phyloP scores from a whole-genome alignment of 1,140 invertebrate species.

The Medauroidea extradentata region DNA sequence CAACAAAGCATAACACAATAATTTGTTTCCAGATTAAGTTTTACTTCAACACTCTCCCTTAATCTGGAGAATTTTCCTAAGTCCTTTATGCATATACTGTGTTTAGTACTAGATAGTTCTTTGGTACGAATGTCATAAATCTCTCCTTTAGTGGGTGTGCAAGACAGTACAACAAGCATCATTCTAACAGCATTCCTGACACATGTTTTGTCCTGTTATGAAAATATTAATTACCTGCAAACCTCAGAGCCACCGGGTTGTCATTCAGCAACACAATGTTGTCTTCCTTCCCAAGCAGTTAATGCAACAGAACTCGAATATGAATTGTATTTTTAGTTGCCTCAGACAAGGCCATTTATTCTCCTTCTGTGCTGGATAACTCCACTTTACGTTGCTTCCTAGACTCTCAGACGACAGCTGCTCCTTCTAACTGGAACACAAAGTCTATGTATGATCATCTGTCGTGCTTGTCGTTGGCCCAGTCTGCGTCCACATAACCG shows the following conservation, averaged over 20 bases:
- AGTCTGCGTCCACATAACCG: slow-evolving; percentile 33
- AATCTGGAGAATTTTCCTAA: too few relatives aligned
- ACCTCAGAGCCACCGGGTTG: slow-evolving; percentile 37
- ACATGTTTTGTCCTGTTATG: slow-evolving; percentile 40
- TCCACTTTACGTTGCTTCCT: slow-evolving; percentile 47
- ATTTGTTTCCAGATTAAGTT: too few relatives aligned
- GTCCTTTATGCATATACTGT: too few relatives aligned
- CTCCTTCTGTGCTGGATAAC: slow-evolving; percentile 43
- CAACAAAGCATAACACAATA: too few relatives aligned
- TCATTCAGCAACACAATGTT: slow-evolving; percentile 28
- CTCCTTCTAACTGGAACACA: slow-evolving; percentile 29
- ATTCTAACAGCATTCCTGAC: slow-evolving; percentile 35
- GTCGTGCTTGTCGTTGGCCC: slow-evolving; percentile 27
- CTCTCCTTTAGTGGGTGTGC: too few relatives aligned
- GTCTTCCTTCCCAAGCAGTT: neutral
- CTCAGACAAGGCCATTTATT: slow-evolving; percentile 42
- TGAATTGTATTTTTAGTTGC: slow-evolving; percentile 39
- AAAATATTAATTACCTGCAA: slow-evolving; percentile 35
- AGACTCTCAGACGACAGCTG: slow-evolving; percentile 48
- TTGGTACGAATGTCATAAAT: too few relatives aligned
- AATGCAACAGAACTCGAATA: slow-evolving; percentile 25
- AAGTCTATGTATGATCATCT: slow-evolving; percentile 35
- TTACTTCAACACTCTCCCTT: too few relatives aligned
- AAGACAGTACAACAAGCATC: too few relatives aligned
- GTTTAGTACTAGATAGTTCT: too few relatives aligned